Evolutionary conservation across 2,113 vertebrate genomes (phyloP).

Genomic region (Neodontobutis hainanensis): DNA sequence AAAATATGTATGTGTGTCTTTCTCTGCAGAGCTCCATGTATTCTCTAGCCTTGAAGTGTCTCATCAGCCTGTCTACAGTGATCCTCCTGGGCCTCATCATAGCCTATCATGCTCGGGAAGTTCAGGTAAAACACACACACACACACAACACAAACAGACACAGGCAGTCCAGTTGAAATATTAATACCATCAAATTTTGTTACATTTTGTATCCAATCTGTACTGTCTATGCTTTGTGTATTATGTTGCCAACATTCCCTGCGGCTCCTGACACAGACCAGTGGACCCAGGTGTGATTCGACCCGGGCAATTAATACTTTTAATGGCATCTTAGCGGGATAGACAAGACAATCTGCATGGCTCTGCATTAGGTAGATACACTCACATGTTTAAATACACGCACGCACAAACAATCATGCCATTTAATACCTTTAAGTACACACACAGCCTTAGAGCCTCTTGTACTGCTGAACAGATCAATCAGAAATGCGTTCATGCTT

Average conservation of each 20-base stretch:
- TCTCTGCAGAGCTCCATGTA: slow-evolving; percentile 87
- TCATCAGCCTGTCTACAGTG: slow-evolving; percentile 95
- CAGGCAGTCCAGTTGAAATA: neutral
- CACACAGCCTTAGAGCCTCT: slow-evolving; percentile 18
- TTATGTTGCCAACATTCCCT: slow-evolving; percentile 10
- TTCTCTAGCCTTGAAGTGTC: slow-evolving; percentile 94
- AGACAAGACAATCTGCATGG: slow-evolving; percentile 22
- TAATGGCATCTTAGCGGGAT: slow-evolving; percentile 50
- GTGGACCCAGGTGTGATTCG: slow-evolving; percentile 61
- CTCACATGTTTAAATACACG: slow-evolving; percentile 32
- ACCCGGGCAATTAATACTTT: slow-evolving; percentile 58
- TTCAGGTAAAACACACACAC: slow-evolving; percentile 84
- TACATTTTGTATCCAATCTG: slow-evolving; percentile 10
- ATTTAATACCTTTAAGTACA: slow-evolving; percentile 17
- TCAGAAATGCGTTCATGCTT: slow-evolving; percentile 59
- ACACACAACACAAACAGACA: slow-evolving; percentile 6
- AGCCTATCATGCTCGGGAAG: slow-evolving; percentile 94
- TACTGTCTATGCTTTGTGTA: slow-evolving; percentile 10
- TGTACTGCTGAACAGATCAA: slow-evolving; percentile 57
- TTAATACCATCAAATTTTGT: slow-evolving; percentile 7
- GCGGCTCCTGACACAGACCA: slow-evolving; percentile 21
- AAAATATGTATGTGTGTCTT: slow-evolving; percentile 11
- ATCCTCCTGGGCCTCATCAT: slow-evolving; percentile 95
- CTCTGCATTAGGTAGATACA: slow-evolving; percentile 26
- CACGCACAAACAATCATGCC: slow-evolving; percentile 25